Conservation (phyloP, 2,113 vertebrate species). For the Harpagus bidentatus region DNA sequence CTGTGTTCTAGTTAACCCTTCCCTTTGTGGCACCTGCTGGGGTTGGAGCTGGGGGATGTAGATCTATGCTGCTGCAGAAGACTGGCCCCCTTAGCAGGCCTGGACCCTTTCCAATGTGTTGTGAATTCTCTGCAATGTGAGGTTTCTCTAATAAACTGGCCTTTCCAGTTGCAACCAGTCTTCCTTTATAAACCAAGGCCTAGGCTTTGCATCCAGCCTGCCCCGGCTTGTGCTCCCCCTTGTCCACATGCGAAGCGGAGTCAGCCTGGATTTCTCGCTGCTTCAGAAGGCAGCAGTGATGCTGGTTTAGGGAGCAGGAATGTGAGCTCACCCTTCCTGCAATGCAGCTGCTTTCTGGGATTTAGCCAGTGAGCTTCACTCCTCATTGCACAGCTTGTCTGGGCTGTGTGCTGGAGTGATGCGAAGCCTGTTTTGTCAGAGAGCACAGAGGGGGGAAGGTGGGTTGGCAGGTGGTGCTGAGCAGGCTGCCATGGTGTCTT, state of each 20-base stretch:
- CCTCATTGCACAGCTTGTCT: background rate
- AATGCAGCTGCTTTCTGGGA: background rate
- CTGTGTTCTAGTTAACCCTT: constrained; percentile 43
- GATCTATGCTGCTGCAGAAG: background rate
- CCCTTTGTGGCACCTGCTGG: background rate
- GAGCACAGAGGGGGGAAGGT: background rate
- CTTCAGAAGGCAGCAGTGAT: background rate
- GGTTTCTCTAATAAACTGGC: constrained; percentile 68
- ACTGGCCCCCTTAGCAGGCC: background rate
- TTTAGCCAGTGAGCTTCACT: background rate
- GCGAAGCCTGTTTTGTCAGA: background rate
- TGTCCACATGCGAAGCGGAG: rapidly evolving
- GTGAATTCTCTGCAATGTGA: constrained; percentile 58
- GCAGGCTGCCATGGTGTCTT: background rate
- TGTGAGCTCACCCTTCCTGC: background rate
- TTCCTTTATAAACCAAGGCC: constrained; percentile 39
- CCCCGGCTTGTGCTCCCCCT: background rate
- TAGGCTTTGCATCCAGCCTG: background rate
- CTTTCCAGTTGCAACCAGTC: constrained; percentile 55
- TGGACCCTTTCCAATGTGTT: constrained; percentile 38
- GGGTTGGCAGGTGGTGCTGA: background rate
- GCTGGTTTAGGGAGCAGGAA: background rate
- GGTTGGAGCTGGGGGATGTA: background rate
- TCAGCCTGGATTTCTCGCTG: background rate
- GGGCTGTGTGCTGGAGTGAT: background rate